Evolutionary conservation across 2,888 invertebrate species (phyloP).

Genomic region (Antitype chi): DNA sequence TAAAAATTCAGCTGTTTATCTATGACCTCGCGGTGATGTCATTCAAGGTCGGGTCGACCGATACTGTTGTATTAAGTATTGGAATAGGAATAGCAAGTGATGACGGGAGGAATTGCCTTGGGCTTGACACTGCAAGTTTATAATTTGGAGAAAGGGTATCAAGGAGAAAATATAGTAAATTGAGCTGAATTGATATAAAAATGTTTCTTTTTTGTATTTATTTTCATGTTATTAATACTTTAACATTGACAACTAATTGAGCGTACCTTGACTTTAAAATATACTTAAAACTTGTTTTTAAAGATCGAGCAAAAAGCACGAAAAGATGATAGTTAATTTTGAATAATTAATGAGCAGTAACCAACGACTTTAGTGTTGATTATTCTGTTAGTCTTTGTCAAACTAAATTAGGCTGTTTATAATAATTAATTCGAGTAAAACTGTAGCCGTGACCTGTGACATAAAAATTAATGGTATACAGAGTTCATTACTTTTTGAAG

Average conservation of each 20-base stretch:
- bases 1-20: constrained; percentile 60
- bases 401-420: constrained; percentile 6
- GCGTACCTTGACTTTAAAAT: constrained; percentile 23
- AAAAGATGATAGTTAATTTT: not conserved
- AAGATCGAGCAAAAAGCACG: not conserved
- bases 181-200: not conserved
- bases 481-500: no score
- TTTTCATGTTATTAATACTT: not conserved
- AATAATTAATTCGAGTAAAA: constrained; percentile 23
- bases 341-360: not conserved
- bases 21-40: constrained; percentile 70
- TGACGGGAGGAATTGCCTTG: constrained; percentile 35
- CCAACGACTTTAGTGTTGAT: not conserved
- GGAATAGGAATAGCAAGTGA: constrained; percentile 36
- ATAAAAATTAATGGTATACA: not conserved
- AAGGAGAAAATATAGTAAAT: not conserved
- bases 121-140: not conserved
- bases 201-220: not conserved
- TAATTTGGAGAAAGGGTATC: not conserved
- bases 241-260: not conserved
- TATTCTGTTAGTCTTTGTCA: not conserved
- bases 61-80: constrained; percentile 41
- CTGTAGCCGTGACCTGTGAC: not conserved
- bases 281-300: constrained; percentile 10
- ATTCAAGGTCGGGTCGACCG: constrained; percentile 64